Percentiles rank a stretch among this genome's conserved stretches.
These are phyloP conservation scores for Limnephilus lunatus DNA, from an alignment of 2,888 invertebrate genomes.

Conservation along the genomic window DNA sequence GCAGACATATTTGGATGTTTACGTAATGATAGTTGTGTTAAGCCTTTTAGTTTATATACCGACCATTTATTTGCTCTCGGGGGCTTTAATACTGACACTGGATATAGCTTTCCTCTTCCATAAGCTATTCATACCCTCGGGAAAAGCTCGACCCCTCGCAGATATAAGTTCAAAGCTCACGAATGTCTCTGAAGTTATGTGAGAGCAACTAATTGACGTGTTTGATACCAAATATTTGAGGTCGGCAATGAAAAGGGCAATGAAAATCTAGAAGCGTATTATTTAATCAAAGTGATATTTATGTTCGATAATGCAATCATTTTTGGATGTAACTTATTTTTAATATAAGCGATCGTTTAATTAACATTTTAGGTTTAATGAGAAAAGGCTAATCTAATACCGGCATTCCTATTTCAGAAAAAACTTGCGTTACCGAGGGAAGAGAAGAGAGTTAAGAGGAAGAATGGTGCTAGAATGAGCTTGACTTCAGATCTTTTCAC, in stretches of 20 bases:
- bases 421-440: no score
- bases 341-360: background rate
- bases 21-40: constrained; percentile 22
- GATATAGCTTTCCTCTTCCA: background rate
- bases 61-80: constrained; percentile 4
- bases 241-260: background rate
- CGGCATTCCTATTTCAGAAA: background rate
- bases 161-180: background rate
- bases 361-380: background rate
- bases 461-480: background rate
- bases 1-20: constrained; percentile 32
- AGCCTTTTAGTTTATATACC: constrained; percentile 12
- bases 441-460: no score
- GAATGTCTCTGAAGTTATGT: background rate
- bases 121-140: constrained; percentile 6
- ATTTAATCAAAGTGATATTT: background rate
- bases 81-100: constrained; percentile 5
- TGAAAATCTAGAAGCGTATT: background rate
- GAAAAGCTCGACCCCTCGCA: background rate
- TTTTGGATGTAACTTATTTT: background rate
- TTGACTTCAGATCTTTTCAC: background rate
- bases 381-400: background rate
- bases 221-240: background rate
- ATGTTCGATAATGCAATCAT: background rate
- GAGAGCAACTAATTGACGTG: background rate